These are phyloP conservation scores for Liodrosophila aerea DNA, from an alignment of 2,888 invertebrate genomes.

Conservation along the genomic window DNA sequence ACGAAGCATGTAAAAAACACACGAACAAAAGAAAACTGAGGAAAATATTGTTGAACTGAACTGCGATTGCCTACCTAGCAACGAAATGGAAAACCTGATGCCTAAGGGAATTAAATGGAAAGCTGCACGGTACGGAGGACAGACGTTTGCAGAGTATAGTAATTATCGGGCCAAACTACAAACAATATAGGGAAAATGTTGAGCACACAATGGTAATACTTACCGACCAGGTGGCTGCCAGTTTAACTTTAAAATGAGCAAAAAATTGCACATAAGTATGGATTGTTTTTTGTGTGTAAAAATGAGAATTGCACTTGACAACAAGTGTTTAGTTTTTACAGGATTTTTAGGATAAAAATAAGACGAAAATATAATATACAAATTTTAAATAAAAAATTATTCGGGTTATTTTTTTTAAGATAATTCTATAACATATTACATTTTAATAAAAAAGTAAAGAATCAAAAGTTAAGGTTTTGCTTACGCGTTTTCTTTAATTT, in stretches of 20 bases:
- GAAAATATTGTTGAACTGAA: conserved; percentile 10
- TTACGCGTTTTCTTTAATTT: too few relatives aligned
- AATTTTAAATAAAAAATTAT: too few relatives aligned
- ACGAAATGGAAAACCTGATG: conserved; percentile 22
- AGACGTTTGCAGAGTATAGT: conserved; percentile 8
- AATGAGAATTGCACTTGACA: conserved; percentile 1
- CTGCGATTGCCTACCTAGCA: conserved; percentile 12
- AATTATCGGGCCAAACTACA: conserved; percentile 45
- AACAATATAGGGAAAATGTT: conserved; percentile 31
- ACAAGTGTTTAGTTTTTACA: background rate
- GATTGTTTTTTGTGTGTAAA: conserved; percentile 1
- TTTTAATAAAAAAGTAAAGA: too few relatives aligned
- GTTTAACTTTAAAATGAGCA: conserved; percentile 33
- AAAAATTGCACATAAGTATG: conserved; percentile 13
- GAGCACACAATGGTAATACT: conserved; percentile 28
- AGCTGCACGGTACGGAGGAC: background rate
- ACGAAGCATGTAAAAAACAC: background rate
- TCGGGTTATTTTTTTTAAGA: too few relatives aligned
- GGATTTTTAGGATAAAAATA: background rate
- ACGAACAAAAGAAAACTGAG: background rate
- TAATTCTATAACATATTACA: too few relatives aligned
- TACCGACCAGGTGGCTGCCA: conserved; percentile 23
- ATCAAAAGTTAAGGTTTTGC: too few relatives aligned
- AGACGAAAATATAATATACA: too few relatives aligned
- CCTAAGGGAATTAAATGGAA: conserved; percentile 56